Evolutionary conservation across 2,888 invertebrate genomes (phyloP), one percentile per base, ranked within the genome.

Genomic region (Belgica antarctica): DNA sequence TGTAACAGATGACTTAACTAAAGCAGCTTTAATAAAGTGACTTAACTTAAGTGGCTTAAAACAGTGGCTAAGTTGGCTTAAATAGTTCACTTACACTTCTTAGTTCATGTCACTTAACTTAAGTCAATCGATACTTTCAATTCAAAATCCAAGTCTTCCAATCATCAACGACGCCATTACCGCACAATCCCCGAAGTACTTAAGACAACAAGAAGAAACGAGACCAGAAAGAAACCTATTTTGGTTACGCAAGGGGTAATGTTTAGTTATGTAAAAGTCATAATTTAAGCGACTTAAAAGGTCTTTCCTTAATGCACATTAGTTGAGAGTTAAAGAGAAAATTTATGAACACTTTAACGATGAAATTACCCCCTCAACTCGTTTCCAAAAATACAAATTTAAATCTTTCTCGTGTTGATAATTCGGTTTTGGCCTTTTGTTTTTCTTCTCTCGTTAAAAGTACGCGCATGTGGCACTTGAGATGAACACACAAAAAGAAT

Each of bases 191-290:
- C n/a, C n/a, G n/a, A 46, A 52, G 52, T 52, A 52, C 52, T 52
- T 52, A 52, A 19, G 52, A 22, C 17, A 17, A 22, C n/a, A 17
- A n/a, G 22, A 52, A 52, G 15, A 46, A 52, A 52, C 22, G 52
- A 52, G 22, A 52, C 52, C 52, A n/a, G n/a, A n/a, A n/a, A n/a
- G 41, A 52, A 52, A 52, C 52, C 52, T 52, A 52, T 52, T 52
- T 52, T 17, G 52, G 17, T 41, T 41, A 41, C 22, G 17, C 52
- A 52, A 52, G 52, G 52, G 52, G 52, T 52, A 19, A 52, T 5
- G 46, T n/a, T n/a, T n/a, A 46, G 41, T 52, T 52, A n/a, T 22
- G 52, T 52, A 52, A 52, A n/a, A 22, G 8, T 19, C 52, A 22
- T 52, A 52, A 52, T 52, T 52, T 52, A 52, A 52, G 22, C 52